Evolutionary conservation across 2,113 vertebrate species (phyloP).

Genomic region (sheep (Ovis aries)): ARS-UI_Ramb_v3.0 NC_056061.1:18571001-18571500

Average conservation of each 20-base stretch:
- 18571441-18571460: background rate
- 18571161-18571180: background rate
- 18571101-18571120: background rate
- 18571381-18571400: background rate
- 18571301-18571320: background rate
- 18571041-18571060: background rate
- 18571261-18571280: background rate
- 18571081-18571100: background rate
- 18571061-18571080: background rate
- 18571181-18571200: background rate
- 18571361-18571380: background rate
- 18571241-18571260: background rate
- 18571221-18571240: background rate
- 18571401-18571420: background rate
- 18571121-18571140: background rate
- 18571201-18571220: background rate
- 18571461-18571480: background rate
- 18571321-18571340: background rate
- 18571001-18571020: background rate
- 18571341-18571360: background rate
- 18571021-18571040: background rate
- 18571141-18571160: background rate
- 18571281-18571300: rapidly evolving
- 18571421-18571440: background rate
- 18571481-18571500: background rate